These are phyloP conservation scores for Tapera naevia DNA, from an alignment of 2,797 vertebrate genomes.

Conservation along the genomic window DNA sequence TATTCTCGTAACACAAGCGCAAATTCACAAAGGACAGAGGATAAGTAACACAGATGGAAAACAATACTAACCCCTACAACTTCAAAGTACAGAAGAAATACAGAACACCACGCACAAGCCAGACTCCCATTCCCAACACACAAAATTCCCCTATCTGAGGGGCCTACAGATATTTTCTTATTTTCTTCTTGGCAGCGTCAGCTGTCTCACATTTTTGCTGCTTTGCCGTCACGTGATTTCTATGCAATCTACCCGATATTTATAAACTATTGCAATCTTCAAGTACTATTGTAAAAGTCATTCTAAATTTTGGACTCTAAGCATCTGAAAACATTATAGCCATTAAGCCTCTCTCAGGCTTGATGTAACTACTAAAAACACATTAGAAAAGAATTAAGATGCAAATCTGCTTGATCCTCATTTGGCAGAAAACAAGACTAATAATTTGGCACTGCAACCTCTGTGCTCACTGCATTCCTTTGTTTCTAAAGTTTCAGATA, in stretches of 20 bases:
- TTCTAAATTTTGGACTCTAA: neutral
- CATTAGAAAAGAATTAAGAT: neutral
- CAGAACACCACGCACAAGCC: neutral
- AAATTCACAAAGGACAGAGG: neutral
- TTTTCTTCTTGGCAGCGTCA: neutral
- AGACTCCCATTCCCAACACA: neutral
- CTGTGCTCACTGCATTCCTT: neutral
- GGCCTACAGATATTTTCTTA: neutral
- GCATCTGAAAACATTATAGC: neutral
- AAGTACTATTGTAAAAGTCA: neutral
- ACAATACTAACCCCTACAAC: neutral
- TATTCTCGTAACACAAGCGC: neutral
- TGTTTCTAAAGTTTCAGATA: neutral
- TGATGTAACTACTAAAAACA: neutral
- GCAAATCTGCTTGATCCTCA: conserved; percentile 30
- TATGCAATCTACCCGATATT: neutral
- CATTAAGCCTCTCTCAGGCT: neutral
- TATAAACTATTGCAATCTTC: neutral
- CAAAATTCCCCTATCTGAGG: neutral
- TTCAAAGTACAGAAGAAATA: neutral
- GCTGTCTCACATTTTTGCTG: neutral
- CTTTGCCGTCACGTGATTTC: neutral
- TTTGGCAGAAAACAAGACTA: neutral
- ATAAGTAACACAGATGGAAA: neutral
- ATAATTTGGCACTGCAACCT: neutral